Evolutionary conservation across 2,113 vertebrate species (phyloP).

Genomic region (Nycticorax nycticorax): DNA sequence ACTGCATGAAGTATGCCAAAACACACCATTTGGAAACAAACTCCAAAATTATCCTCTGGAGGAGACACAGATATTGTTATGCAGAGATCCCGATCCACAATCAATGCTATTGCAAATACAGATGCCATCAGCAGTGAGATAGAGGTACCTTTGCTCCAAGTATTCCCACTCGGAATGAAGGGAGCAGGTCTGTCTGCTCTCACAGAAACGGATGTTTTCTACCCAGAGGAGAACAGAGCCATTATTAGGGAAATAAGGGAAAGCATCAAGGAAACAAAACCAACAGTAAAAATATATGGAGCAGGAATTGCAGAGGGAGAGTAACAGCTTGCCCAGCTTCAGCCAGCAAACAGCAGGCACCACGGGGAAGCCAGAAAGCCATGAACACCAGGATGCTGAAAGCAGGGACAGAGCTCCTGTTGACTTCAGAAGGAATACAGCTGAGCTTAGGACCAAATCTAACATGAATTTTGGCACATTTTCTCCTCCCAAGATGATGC

Average conservation of each 20-base stretch:
- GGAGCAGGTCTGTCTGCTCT: background rate
- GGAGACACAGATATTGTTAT: too few species aligned
- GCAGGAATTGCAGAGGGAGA: background rate
- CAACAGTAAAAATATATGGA: background rate
- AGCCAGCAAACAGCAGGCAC: background rate
- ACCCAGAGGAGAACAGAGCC: background rate
- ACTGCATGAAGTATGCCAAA: background rate
- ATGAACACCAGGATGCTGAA: background rate
- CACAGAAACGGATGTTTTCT: background rate
- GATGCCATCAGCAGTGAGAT: background rate
- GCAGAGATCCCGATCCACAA: background rate
- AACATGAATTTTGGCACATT: background rate
- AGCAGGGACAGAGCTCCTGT: background rate
- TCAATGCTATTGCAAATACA: background rate
- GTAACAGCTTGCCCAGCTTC: background rate
- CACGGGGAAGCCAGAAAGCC: background rate
- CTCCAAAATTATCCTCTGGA: background rate
- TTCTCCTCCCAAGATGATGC: background rate
- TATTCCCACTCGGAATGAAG: background rate
- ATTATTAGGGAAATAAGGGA: background rate
- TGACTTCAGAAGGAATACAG: background rate
- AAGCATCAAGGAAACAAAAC: background rate
- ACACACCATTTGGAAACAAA: background rate
- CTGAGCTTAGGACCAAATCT: background rate
- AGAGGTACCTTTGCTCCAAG: background rate